Base-by-base conservation (phyloP, 2,888 invertebrate genomes). In the Thera britannica region DNA sequence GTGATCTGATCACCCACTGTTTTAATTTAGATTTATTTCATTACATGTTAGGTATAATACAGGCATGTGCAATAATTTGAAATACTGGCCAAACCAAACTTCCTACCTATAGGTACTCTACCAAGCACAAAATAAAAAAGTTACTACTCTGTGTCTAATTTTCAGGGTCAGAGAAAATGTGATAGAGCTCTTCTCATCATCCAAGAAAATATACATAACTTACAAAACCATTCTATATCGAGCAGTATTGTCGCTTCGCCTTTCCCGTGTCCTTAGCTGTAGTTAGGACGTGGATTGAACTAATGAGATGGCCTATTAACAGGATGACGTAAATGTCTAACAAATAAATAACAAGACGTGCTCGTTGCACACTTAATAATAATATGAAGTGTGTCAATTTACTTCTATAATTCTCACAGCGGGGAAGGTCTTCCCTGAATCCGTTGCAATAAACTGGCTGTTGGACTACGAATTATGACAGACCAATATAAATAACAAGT, bases 271-370 rank as follows among this genome's bases (percentile, higher is more conserved):
- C 89, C 88, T 89, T 89, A 86, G 84, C 83, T 85, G 88, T 87
- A 82, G 72, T 75, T 70, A 64, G 79, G 78, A 92, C 92, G 92
- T 92, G 92, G 74, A 78, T 71, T 77, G 92, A 88, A 91, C 84
- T 92, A 92, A 92, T 92, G 84, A 84, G 87, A 91, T 90, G 80
- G 81, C 75, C 82, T 84, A 84, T 85, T 88, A 89, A 86, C 82
- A 77, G 83, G 70, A 81, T 89, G 90, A 89, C 88, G 90, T 90
- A 89, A 87, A 90, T 89, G 84, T 84, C 87, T 85, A 79, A 76
- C 74, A 72, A 81, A 79, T 65, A 70, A 68, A 23, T 65, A 71
- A 68, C 65, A 64, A 36, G 60, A 67, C 63, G 4, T 46, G 46
- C 34, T 54, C 34, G 54, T 12, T 48, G 0, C 59, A 9, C 12